Percentiles rank a stretch among this genome's conserved stretches.
Conservation (phyloP, 2,113 vertebrate genomes). For the Dasyurus viverrinus region DNA sequence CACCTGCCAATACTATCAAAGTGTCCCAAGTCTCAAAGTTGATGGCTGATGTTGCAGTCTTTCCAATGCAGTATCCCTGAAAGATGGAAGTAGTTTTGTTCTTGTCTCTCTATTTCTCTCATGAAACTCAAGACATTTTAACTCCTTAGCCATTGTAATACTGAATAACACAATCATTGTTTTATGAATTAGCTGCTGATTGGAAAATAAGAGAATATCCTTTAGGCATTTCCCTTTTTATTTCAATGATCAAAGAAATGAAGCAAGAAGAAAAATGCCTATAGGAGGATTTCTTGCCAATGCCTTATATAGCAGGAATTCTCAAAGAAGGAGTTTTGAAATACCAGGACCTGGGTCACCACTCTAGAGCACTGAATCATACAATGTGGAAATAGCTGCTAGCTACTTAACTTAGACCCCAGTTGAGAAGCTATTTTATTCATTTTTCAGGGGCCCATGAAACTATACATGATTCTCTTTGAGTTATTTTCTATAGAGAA, state of each 20-base stretch:
- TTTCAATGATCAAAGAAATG: slow-evolving; percentile 34
- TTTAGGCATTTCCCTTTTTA: neutral
- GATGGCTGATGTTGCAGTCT: neutral
- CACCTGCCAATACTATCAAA: neutral
- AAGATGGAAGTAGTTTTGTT: neutral
- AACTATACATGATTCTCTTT: neutral
- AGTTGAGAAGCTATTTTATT: neutral
- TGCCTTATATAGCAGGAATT: neutral
- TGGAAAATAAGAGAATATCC: neutral
- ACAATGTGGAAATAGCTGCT: neutral
- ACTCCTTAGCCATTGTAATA: neutral
- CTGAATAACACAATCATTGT: neutral
- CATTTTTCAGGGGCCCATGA: neutral
- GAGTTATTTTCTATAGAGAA: slow-evolving; percentile 41
- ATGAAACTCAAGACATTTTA: neutral
- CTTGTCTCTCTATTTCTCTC: neutral
- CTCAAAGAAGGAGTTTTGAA: neutral
- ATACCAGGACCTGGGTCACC: neutral
- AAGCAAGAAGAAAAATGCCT: slow-evolving; percentile 20
- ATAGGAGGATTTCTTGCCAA: slow-evolving; percentile 20
- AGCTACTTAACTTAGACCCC: slow-evolving; percentile 23
- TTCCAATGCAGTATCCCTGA: neutral
- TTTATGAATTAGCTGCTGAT: neutral
- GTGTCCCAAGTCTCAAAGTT: neutral
- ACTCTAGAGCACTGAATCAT: neutral